Base-by-base conservation (phyloP, 2,888 invertebrate genomes). In the Cheilosia vulpina region DNA sequence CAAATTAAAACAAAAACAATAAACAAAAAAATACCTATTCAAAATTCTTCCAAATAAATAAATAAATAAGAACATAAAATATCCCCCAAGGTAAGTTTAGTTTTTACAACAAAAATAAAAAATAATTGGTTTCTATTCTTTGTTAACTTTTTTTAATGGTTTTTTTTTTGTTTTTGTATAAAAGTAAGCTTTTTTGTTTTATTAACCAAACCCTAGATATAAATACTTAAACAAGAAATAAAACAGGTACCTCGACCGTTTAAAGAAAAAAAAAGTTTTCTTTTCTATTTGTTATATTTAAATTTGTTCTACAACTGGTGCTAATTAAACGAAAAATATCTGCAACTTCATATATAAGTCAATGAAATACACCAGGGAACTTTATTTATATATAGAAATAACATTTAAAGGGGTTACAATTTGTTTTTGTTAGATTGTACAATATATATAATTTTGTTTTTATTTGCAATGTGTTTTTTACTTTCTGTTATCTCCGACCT, bases 61-160 rank as follows among this genome's bases (percentile, higher is more conserved):
- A 79, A 83, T 84, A 80, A 69, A 69, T 63, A 76, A 87, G 84
- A 79, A 78, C 21, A 78, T 87, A 89, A 89, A 89, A 88, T 38
- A 24, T 41, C 88, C 88, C 84, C 88, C 89, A 90, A 91, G 91
- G 91, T 91, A 91, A 91, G 91, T 92, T 90, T 89, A 88, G 11
- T 89, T 90, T 89, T 88, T 88, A 89, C 88, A 89, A 90, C 73
- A 60, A 75, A 73, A 79, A 63, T 6, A 69, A 69, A 58, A 50
- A 73, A 69, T 73, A 89, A 89, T 90, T 89, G 89, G 89, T 85
- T 87, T 88, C 87, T 88, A 87, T 87, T 75, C 71, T 79, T 79
- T 87, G 87, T 57, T 77, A 72, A 62, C 63, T 81, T 69, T 87
- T 17, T 81, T 75, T 87, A 88, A 69, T 80, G 76, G 88, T 63